Evolutionary conservation across 2,888 invertebrate genomes (phyloP), one percentile per base, ranked within the genome.

Genomic region (Zygaena filipendulae): DNA sequence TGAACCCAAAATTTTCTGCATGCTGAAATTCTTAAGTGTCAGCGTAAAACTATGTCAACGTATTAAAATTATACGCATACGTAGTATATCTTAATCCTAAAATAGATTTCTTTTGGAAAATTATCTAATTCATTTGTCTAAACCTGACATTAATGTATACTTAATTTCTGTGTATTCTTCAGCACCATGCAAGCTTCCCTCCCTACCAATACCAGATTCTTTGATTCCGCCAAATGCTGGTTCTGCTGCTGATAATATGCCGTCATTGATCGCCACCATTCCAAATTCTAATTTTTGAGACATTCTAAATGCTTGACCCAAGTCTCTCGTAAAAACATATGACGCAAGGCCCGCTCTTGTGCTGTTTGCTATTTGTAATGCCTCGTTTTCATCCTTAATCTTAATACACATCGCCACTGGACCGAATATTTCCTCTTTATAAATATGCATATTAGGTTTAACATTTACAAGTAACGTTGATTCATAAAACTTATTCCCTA

Each of bases 191-290:
- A 84, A 86, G 13, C 95, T 95, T 0, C 97, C 97, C 66, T 98
- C 97, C 22, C 95, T 82, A 0, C 98, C 98, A 36, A 98, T 82
- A 1, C 98, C 97, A 1, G 97, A 97, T 62, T 97, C 95, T 60
- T 98, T 99, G 11, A 97, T 83, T 0, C 99, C 99, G n/a, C 98
- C 99, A 71, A 99, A 99, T 7, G 99, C 92, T 25, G 92, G 91
- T 74, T 99, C 98, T 0, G 92, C 84, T 7, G 90, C 84, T 0
- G 97, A 97, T 42, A 99, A 87, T 1, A 95, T 64, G 4, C 96
- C 96, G 72, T 98, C 98, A 71, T 99, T 99, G 3, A 97, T 88
- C 1, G 96, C 98, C 21, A 99, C 86, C 93, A 94, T 94, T 8
- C 98, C 99, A 36, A 91, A 91, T 63, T 98, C 91, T 30, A 99